phyloP scores from a whole-genome alignment of 2,113 vertebrate species.

The Pithys albifrons region DNA sequence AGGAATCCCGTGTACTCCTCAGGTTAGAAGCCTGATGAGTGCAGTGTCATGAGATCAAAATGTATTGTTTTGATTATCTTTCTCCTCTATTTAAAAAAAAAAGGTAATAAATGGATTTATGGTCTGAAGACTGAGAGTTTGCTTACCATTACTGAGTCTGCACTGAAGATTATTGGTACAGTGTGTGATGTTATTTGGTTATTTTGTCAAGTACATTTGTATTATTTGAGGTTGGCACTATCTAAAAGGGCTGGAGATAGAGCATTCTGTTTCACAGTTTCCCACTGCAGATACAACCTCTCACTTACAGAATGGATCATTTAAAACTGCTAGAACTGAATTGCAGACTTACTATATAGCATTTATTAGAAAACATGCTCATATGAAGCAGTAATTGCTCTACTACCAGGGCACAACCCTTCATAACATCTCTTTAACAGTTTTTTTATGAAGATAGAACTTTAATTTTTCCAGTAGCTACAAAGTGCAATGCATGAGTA shows the following conservation, averaged over 20 bases:
- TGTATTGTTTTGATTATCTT: neutral
- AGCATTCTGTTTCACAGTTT: neutral
- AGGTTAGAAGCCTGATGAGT: neutral
- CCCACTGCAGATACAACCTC: neutral
- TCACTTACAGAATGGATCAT: constrained; percentile 7
- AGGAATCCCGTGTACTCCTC: neutral
- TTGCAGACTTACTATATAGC: neutral
- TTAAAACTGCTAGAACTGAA: neutral
- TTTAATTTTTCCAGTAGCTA: constrained; percentile 66
- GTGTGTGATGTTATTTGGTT: neutral
- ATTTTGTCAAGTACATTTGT: neutral
- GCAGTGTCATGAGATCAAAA: neutral
- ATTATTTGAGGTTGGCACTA: neutral
- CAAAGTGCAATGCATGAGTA: constrained; percentile 60
- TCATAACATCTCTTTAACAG: constrained; percentile 48
- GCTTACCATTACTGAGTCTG: neutral
- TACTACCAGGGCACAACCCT: constrained; percentile 45
- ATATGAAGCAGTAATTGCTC: constrained; percentile 62
- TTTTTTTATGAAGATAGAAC: constrained; percentile 62
- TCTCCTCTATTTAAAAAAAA: neutral
- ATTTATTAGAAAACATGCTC: constrained; percentile 62
- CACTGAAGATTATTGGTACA: neutral
- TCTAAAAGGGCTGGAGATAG: neutral
- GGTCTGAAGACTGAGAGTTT: neutral
- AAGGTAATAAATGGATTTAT: neutral